These are phyloP conservation scores for Odobenus rosmarus DNA, from an alignment of 2,113 vertebrate species.

Conservation along the genomic window DNA sequence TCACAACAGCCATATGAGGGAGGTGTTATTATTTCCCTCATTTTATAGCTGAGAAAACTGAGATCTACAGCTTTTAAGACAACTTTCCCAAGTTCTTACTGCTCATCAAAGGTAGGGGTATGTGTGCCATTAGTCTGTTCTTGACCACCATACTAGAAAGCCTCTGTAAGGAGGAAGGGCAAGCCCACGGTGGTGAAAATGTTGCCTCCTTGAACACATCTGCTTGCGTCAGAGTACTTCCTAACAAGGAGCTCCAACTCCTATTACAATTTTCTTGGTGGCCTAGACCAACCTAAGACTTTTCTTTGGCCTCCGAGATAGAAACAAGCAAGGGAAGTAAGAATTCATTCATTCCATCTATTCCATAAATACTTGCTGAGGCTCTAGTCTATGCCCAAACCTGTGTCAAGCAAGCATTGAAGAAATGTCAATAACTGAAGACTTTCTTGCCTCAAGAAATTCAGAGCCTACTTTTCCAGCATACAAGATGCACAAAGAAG, in stretches of 20 bases:
- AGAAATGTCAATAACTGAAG: background rate
- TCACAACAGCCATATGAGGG: background rate
- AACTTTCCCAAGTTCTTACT: background rate
- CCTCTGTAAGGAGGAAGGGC: background rate
- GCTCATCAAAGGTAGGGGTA: background rate
- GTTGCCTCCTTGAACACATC: background rate
- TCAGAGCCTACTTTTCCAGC: no score
- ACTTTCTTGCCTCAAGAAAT: background rate
- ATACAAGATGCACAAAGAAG: accelerated
- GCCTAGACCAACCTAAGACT: background rate
- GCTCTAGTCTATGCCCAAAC: background rate
- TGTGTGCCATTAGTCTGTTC: background rate
- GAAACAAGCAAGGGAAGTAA: background rate
- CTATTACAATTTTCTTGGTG: background rate
- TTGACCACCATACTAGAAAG: background rate
- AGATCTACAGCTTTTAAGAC: background rate
- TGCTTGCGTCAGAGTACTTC: background rate
- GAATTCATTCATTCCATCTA: background rate
- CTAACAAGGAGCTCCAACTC: background rate
- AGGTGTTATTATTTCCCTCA: background rate
- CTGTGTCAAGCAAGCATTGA: background rate
- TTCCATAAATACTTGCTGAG: background rate
- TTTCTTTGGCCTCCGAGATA: background rate
- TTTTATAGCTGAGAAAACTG: background rate
- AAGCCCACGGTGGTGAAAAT: accelerated